Evolutionary conservation across 2,113 vertebrate genomes (phyloP).

Genomic region (Tichodroma muraria): DNA sequence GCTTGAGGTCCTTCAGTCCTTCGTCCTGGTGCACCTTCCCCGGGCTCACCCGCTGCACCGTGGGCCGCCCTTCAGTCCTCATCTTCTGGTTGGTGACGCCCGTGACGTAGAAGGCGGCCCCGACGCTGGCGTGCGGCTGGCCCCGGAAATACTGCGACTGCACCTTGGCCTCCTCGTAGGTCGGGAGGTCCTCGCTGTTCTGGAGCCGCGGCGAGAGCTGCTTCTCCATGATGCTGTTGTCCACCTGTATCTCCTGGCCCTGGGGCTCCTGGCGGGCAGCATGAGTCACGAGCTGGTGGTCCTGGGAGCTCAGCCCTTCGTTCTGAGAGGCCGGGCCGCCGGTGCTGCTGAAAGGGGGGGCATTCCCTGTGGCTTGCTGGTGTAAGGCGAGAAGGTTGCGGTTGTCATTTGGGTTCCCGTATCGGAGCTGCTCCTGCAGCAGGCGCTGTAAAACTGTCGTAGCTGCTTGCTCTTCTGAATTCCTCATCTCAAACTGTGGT

Average conservation of each 20-base stretch:
- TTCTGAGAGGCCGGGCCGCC: conserved; percentile 69
- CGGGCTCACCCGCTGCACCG: conserved; percentile 84
- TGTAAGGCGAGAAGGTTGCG: conserved; percentile 90
- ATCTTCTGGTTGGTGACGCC: conserved; percentile 88
- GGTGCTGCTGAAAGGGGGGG: conserved; percentile 69
- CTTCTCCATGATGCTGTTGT: conserved; percentile 89
- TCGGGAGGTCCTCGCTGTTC: conserved; percentile 90
- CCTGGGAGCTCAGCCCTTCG: conserved; percentile 81
- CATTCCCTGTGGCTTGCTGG: conserved; percentile 80
- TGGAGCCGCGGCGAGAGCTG: conserved; percentile 80
- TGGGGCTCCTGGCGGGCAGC: conserved; percentile 96
- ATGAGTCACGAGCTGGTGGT: conserved; percentile 85
- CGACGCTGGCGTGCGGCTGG: conserved; percentile 81
- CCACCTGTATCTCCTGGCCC: conserved; percentile 95
- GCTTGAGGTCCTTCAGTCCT: conserved; percentile 95
- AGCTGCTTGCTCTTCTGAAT: conserved; percentile 88
- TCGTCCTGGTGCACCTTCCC: conserved; percentile 96
- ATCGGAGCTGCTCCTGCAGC: conserved; percentile 97
- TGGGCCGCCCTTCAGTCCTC: conserved; percentile 91
- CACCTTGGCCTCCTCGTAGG: conserved; percentile 97
- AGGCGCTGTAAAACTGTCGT: conserved; percentile 93
- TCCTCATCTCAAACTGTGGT: conserved; percentile 89
- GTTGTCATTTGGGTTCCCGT: conserved; percentile 83
- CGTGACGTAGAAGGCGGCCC: conserved; percentile 90
- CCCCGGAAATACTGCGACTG: conserved; percentile 97